A percentile compares a stretch with the other conserved stretches of the same genome.
These are phyloP conservation scores for Eupsilia transversa DNA, from an alignment of 2,888 invertebrate genomes.

Conservation along the genomic window DNA sequence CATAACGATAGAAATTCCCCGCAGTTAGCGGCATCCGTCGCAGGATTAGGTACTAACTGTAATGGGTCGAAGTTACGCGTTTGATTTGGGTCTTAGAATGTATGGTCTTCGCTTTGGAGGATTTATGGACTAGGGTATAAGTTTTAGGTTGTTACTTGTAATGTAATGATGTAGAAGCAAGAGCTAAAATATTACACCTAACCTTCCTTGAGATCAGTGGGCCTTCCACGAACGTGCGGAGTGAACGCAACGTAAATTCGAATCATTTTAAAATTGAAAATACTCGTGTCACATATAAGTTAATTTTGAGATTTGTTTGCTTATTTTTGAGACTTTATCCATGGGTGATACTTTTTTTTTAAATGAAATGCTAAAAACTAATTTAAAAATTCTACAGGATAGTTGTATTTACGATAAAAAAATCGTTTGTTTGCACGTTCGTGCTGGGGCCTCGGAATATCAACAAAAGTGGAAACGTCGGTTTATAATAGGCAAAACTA, in stretches of 20 bases:
- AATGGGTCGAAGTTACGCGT: slow-evolving; percentile 57
- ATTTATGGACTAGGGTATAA: slow-evolving; percentile 28
- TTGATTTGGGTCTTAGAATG: slow-evolving; percentile 60
- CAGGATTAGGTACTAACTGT: slow-evolving; percentile 61
- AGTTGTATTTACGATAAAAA: no score
- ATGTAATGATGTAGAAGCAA: background rate
- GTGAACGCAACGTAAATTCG: no score
- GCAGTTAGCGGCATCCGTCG: slow-evolving; percentile 75
- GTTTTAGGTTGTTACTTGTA: slow-evolving; percentile 15
- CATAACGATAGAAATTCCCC: slow-evolving; percentile 73
- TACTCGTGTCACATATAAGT: no score
- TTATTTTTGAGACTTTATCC: no score
- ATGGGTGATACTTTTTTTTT: no score
- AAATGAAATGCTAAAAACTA: no score
- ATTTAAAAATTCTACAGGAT: no score
- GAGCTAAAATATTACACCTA: background rate
- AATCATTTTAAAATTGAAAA: no score
- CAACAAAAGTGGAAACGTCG: background rate
- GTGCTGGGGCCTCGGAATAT: background rate
- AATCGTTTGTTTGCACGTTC: no score
- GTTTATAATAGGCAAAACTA: background rate
- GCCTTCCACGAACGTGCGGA: background rate
- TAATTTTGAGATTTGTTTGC: no score
- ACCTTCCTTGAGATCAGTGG: background rate
- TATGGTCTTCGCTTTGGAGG: slow-evolving; percentile 45